These are phyloP conservation scores for Centropristis striata DNA, from an alignment of 2,113 vertebrate genomes.

Conservation along the genomic window DNA sequence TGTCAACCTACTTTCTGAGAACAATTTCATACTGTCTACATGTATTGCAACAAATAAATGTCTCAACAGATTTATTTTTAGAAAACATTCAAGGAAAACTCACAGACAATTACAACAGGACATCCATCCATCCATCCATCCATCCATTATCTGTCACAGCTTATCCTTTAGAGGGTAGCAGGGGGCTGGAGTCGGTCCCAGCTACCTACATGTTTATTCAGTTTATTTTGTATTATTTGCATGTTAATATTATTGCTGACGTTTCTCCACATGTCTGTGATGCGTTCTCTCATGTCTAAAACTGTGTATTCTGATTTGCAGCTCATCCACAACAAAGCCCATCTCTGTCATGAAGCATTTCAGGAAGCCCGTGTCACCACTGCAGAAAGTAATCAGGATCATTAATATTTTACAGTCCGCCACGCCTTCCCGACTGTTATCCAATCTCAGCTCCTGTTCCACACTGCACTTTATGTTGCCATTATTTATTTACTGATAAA, in stretches of 20 bases:
- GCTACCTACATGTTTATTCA: background rate
- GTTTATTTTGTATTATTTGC: background rate
- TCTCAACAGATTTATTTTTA: too few species aligned
- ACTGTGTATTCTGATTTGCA: conserved; percentile 1
- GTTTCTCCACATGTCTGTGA: background rate
- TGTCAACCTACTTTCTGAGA: too few species aligned
- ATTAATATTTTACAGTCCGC: conserved; percentile 79
- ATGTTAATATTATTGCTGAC: background rate
- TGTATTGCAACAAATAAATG: background rate
- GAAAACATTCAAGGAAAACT: background rate
- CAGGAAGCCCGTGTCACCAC: conserved; percentile 40
- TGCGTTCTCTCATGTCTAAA: conserved; percentile 13
- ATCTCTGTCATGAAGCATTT: conserved; percentile 58
- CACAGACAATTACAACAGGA: background rate
- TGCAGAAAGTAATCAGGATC: conserved; percentile 74
- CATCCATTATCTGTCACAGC: background rate
- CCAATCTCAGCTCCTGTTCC: conserved; percentile 73
- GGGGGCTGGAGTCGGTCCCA: background rate
- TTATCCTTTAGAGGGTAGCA: too few species aligned
- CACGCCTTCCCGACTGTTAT: conserved; percentile 65
- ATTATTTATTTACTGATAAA: conserved; percentile 85
- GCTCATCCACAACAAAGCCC: conserved; percentile 28
- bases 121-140: background rate
- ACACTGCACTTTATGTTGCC: conserved; percentile 69
- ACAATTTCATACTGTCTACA: background rate